phyloP scores from a whole-genome alignment of 2,113 vertebrate genomes.

The Carassius gibelio region DNA sequence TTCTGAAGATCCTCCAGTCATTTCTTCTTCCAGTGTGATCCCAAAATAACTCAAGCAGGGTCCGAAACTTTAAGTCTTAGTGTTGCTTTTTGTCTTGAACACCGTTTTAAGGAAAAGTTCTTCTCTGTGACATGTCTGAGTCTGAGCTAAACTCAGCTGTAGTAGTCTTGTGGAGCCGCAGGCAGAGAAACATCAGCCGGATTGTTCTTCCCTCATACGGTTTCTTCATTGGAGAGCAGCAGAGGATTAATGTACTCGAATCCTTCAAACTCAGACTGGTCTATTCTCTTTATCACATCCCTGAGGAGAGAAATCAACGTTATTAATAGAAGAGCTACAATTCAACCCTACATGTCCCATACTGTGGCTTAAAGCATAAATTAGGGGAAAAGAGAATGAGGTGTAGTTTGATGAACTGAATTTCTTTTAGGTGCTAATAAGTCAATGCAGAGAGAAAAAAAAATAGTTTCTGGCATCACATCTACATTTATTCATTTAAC shows the following conservation, averaged over 20 bases:
- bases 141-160: constrained; percentile 26
- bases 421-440: not conserved
- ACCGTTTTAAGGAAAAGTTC: constrained; percentile 4
- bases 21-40: constrained; percentile 9
- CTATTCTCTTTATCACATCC: constrained; percentile 96
- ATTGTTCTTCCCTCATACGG: constrained; percentile 81
- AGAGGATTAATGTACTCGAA: constrained; percentile 99
- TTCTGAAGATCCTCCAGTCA: constrained; percentile 57
- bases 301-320: constrained; percentile 71
- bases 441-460: not conserved
- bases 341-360: not conserved
- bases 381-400: not conserved
- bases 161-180: constrained; percentile 17
- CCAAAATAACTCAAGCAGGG: constrained; percentile 11
- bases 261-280: constrained; percentile 98
- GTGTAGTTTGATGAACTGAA: not conserved
- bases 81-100: constrained; percentile 12
- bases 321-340: constrained; percentile 39
- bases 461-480: not conserved
- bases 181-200: constrained; percentile 6
- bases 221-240: constrained; percentile 92
- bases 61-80: constrained; percentile 9
- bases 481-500: constrained; percentile 4
- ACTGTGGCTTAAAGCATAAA: constrained; percentile 12
- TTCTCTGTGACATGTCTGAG: not conserved